Base-by-base conservation (phyloP, 2,113 vertebrate species). In the Malurus melanocephalus region DNA sequence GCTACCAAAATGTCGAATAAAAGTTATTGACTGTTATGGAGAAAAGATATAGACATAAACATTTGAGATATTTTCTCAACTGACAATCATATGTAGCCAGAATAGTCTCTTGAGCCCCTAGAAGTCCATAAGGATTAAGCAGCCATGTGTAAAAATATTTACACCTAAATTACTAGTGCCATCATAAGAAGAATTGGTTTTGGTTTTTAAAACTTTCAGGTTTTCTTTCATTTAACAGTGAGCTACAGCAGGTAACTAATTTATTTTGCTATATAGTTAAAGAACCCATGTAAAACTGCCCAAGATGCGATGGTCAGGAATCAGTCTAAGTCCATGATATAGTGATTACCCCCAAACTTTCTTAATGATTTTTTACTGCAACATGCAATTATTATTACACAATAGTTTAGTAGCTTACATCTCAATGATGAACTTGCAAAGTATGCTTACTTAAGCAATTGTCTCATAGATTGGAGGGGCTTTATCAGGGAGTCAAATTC, bases 351-450 rank as follows among this genome's bases (percentile, higher is more conserved):
- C 69, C 57, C 38, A 81, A 74, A 92, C 78, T 94, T 91, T 94
- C 75, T 72, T 87, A 93, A 94, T 94, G 55, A 60, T 92, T 96
- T 92, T 92, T 95, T 55, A 74, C 46, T 78, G 83, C 85, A 93
- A 85, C 64, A 46, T 75, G 13, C 92, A 88, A 94, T 96, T 95
- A 94, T 72, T 93, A 80, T 96, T 95, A 78, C 82, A 80, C 79
- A 95, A 93, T 57, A 51, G 19, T 51, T 76, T 76, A 80, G 80
- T 81, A 90, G 83, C 73, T 85, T 90, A n/a, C 66, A 66, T 85
- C 78, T 87, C 73, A 81, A 49, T 94, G 94, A 92, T 88, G 48
- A 49, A 81, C 32, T 88, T 93, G 73, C 45, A 84, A 87, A 93
- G 65, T 40, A 93, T 55, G 85, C 74, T 66, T 75, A 46, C 65